Evolutionary conservation across 2,113 vertebrate genomes (phyloP), one percentile per base, ranked within the genome.

Genomic region (Oriolus oriolus): DNA sequence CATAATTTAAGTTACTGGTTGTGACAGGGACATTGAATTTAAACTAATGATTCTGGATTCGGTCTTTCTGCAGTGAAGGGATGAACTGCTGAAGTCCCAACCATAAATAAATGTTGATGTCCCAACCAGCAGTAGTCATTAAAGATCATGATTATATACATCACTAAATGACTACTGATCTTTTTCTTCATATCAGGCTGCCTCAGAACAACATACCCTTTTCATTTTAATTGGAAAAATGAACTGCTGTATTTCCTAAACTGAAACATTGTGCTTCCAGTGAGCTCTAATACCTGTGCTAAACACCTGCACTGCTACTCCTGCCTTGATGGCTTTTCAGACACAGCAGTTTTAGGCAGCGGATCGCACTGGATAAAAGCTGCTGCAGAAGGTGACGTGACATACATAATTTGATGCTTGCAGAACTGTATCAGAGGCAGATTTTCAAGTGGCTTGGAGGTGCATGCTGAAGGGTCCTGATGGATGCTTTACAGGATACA

Each of bases 1-100:
- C n/a, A 82, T 94, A 85, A 87, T 79, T 89, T 85, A 73, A 85
- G 53, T 94, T 92, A 80, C 83, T 60, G 44, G 49, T 70, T 89
- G 68, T 85, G 85, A 92, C 50, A 79, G 57, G 49, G 60, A 80
- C 77, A 70, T 10, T 83, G 86, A 88, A 93, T 96, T 92, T 92
- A 86, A 94, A 86, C 41, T 57, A 68, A 83, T 70, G 27, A 53
- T 81, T 91, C 49, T 63, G 37, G 63, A 83, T 78, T 83, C 2
- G 1, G 44, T 74, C 77, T 89, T 77, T 92, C 69, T 89, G 90
- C 69, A 68, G 53, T 16, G 22, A 69, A 80, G 57, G 63, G 70
- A 56, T 1, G 11, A 84, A 84, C 28, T 37, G 66, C 68, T 89
- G 37, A 78, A 87, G n/a, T 61, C 23, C 16, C 28, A 78, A 53